Evolutionary conservation across 1,140 invertebrate genomes (phyloP), one percentile per base, ranked within the genome.

Genomic region (Zaprionus camerounensis): DNA sequence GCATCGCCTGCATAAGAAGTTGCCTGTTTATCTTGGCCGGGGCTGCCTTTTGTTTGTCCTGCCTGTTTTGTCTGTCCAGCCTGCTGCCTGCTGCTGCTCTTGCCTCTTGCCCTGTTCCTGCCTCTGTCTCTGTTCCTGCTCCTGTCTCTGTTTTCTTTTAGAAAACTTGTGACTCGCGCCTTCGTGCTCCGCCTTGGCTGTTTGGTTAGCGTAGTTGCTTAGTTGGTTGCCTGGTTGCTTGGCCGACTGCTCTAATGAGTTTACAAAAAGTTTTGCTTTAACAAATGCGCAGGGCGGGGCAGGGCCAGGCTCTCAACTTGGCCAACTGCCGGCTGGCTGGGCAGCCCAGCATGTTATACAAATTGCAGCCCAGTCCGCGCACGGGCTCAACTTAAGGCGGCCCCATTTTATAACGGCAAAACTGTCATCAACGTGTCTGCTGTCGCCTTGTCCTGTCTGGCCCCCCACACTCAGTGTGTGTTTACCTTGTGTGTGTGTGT

Each of bases 231-330:
- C 49, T 56, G 59, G 58, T 56, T 72, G 70, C 36, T 36, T 66
- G 41, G 44, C 17, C 55, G 53, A 13, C 24, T 55, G 84, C 81
- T 86, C 84, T 87, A 87, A 87, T 87, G 84, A 87, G 84, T 87
- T 86, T 87, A 86, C 83, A 87, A 87, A 87, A 88, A 87, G 84
- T 87, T 87, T 87, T 87, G 77, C 84, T 83, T 83, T 78, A 83
- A 78, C 80, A 71, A 86, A 85, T 77, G 77, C 72, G 46, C 46
- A 58, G 70, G 53, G 68, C 13, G 67, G 58, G 38, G n/a, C 41
- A 46, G 41, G 57, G 65, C 13, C 13, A 31, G 36, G 36, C 31
- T 20, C n/a, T 36, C 41, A 62, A 67, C 41, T 51, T 67, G 71
- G 83, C 68, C 83, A 85, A 67, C 72, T 67, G 64, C 65, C 69